These are phyloP conservation scores for Protonibea diacanthus DNA, from an alignment of 2,797 vertebrate genomes.

Conservation along the genomic window DNA sequence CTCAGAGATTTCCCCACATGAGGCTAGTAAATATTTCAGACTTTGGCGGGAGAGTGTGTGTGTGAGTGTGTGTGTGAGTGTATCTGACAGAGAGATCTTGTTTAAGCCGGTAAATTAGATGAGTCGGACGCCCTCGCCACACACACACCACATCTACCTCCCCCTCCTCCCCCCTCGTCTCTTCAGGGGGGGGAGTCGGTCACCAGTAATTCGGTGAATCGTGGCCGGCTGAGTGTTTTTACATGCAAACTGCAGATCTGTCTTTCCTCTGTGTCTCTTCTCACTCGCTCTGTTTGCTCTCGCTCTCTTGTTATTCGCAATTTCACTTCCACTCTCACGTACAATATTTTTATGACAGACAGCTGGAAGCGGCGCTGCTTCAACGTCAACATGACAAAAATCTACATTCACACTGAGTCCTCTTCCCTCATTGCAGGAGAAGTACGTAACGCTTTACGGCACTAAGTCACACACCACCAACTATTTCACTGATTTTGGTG, in stretches of 20 bases:
- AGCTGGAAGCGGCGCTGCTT: conserved; percentile 33
- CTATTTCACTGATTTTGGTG: too few relatives aligned
- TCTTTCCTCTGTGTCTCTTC: conserved; percentile 12
- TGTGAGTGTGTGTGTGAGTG: conserved; percentile 50
- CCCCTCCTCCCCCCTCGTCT: conserved; percentile 7
- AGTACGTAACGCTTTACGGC: too few relatives aligned
- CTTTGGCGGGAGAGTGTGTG: conserved; percentile 41
- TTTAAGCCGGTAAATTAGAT: conserved; percentile 79
- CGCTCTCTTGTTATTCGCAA: conserved; percentile 40
- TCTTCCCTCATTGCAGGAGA: not conserved
- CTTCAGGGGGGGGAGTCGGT: conserved; percentile 29
- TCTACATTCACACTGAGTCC: conserved; percentile 41
- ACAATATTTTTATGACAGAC: conserved; percentile 30
- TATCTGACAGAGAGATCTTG: conserved; percentile 73
- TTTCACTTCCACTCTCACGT: conserved; percentile 33
- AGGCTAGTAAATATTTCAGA: conserved; percentile 82
- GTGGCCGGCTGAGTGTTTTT: conserved; percentile 65
- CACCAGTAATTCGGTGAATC: conserved; percentile 68
- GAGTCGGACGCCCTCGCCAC: conserved; percentile 53
- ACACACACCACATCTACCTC: conserved; percentile 23
- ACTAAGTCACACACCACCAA: too few relatives aligned
- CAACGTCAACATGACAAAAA: conserved; percentile 15
- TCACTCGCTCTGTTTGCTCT: conserved; percentile 29
- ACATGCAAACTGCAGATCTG: conserved; percentile 52
- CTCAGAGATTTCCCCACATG: conserved; percentile 81